A percentile compares a stretch with the other conserved stretches of the same genome.
These are phyloP conservation scores for Merops nubicus DNA, from an alignment of 2,113 vertebrate species.

Conservation along the genomic window DNA sequence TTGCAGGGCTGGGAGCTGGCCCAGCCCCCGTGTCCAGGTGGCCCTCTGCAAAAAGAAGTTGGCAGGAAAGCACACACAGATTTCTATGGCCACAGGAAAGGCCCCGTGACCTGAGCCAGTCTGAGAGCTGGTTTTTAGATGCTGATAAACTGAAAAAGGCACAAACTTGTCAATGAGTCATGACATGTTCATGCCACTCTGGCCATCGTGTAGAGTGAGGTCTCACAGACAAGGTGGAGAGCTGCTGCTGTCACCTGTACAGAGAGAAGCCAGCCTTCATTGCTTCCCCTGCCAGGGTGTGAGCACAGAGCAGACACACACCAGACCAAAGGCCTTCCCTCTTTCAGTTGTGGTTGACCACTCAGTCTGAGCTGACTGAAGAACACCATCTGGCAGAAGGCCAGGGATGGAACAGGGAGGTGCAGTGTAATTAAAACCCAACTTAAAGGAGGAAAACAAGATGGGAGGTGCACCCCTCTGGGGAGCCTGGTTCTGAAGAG, in stretches of 20 bases:
- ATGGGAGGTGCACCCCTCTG: background rate
- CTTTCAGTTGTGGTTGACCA: background rate
- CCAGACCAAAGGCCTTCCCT: background rate
- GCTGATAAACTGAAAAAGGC: background rate
- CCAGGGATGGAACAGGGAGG: background rate
- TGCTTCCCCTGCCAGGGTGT: background rate
- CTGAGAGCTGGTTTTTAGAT: background rate
- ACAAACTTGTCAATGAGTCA: background rate
- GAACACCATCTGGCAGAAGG: background rate
- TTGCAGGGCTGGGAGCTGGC: background rate
- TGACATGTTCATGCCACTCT: background rate
- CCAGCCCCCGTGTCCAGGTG: fast-evolving
- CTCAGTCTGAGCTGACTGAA: background rate
- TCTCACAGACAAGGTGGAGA: background rate
- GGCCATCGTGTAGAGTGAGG: background rate
- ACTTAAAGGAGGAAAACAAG: background rate
- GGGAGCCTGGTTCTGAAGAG: background rate
- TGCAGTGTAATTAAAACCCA: background rate
- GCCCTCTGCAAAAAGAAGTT: background rate
- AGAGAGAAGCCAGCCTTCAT: background rate
- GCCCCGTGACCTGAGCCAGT: background rate
- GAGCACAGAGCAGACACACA: background rate
- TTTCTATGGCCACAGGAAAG: background rate
- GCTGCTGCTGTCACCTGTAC: background rate
- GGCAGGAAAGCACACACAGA: background rate